These are phyloP conservation scores for Drosophila borealis DNA, from an alignment of 2,888 invertebrate species.

Conservation along the genomic window DNA sequence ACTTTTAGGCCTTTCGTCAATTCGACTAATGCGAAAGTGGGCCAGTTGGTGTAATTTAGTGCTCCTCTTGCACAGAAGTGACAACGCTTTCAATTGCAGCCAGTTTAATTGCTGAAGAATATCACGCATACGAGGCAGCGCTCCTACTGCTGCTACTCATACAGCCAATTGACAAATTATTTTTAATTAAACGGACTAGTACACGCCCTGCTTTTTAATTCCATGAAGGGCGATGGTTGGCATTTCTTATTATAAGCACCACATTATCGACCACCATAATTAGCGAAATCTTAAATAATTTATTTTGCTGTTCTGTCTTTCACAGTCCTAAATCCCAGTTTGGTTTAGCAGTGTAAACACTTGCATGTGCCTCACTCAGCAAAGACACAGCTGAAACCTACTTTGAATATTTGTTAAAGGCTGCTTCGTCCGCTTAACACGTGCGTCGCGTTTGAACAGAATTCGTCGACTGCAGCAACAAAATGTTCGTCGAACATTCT, in stretches of 20 bases:
- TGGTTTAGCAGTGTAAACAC: slow-evolving; percentile 17
- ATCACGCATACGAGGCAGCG: slow-evolving; percentile 31
- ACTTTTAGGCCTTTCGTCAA: slow-evolving; percentile 60
- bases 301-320: slow-evolving; percentile 5
- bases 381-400: slow-evolving; percentile 16
- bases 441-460: slow-evolving; percentile 66
- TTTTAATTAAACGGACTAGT: slow-evolving; percentile 61
- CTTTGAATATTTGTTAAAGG: slow-evolving; percentile 17
- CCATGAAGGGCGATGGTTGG: slow-evolving; percentile 6
- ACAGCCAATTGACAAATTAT: slow-evolving; percentile 60
- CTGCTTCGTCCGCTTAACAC: slow-evolving; percentile 52
- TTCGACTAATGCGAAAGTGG: slow-evolving; percentile 29
- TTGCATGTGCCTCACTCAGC: slow-evolving; percentile 4
- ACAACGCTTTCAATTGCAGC: slow-evolving; percentile 22
- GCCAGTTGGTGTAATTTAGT: slow-evolving; percentile 20
- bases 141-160: slow-evolving; percentile 8
- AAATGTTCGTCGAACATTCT: slow-evolving; percentile 33
- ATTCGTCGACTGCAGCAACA: slow-evolving; percentile 62
- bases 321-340: slow-evolving; percentile 7
- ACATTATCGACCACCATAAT: slow-evolving; percentile 8
- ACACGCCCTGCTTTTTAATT: slow-evolving; percentile 20
- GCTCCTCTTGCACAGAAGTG: slow-evolving; percentile 12
- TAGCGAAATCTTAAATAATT: neutral
- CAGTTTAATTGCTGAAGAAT: slow-evolving; percentile 23
- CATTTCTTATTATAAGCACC: neutral